Conservation (phyloP, 2,888 invertebrate species). For the Drosophila setosimentum region DNA sequence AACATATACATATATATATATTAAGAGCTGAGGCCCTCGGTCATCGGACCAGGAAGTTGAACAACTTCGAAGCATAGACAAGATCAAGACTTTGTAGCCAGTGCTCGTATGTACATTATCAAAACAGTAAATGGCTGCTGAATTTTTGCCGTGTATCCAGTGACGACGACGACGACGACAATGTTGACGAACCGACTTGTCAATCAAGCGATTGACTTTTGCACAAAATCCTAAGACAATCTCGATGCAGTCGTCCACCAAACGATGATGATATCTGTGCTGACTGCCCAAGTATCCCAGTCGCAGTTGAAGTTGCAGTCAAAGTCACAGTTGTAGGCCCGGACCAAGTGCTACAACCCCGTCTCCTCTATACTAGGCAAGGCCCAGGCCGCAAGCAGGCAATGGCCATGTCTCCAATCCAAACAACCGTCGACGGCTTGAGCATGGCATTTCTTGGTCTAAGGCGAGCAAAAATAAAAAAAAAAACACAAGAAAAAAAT, state of each 20-base stretch:
- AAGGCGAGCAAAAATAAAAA: slow-evolving; percentile 33
- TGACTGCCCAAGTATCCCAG: slow-evolving; percentile 40
- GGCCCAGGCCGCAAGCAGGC: slow-evolving; percentile 24
- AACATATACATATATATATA: not conserved
- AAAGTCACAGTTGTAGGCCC: slow-evolving; percentile 10
- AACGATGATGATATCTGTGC: slow-evolving; percentile 75
- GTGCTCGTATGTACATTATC: slow-evolving; percentile 46
- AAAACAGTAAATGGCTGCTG: slow-evolving; percentile 61
- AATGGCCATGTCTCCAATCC: slow-evolving; percentile 53
- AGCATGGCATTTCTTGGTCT: slow-evolving; percentile 71
- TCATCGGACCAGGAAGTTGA: slow-evolving; percentile 67
- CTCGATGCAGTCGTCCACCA: slow-evolving; percentile 59
- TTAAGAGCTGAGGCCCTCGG: not conserved
- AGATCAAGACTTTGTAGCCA: slow-evolving; percentile 43
- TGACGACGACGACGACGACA: slow-evolving; percentile 5
- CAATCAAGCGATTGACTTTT: slow-evolving; percentile 82
- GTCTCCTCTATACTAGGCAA: slow-evolving; percentile 31
- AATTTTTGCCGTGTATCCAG: slow-evolving; percentile 43
- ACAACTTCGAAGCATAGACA: slow-evolving; percentile 59
- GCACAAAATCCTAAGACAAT: slow-evolving; percentile 76
- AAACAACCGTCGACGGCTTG: slow-evolving; percentile 43
- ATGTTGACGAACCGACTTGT: slow-evolving; percentile 75
- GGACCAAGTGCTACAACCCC: slow-evolving; percentile 12
- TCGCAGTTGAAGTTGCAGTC: slow-evolving; percentile 2
- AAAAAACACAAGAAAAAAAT: slow-evolving; percentile 54